Evolutionary conservation across 2,113 vertebrate genomes (phyloP).

Genomic region (Crocuta crocuta): DNA sequence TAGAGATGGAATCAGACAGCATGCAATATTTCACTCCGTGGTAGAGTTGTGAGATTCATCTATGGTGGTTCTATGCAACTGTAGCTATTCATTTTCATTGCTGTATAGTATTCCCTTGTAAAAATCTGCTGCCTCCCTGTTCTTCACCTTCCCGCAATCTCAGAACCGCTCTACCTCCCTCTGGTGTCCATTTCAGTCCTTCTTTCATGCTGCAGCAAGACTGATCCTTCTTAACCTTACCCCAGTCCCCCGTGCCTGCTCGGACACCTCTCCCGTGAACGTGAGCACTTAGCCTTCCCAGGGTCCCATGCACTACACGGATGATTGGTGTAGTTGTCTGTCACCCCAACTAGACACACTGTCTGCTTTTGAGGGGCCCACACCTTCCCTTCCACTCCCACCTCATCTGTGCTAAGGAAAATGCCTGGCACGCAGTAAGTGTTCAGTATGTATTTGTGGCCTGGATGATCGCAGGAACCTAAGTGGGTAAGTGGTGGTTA

Average conservation of each 20-base stretch:
- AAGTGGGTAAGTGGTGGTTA: too few relatives aligned
- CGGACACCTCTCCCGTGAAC: not conserved
- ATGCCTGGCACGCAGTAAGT: rapidly evolving
- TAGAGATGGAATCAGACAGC: not conserved
- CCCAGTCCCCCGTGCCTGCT: not conserved
- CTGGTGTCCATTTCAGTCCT: not conserved
- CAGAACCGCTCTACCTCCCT: not conserved
- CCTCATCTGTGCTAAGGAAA: not conserved
- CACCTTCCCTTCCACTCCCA: not conserved
- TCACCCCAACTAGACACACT: not conserved
- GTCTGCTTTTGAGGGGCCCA: not conserved
- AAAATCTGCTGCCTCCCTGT: not conserved
- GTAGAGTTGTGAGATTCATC: not conserved
- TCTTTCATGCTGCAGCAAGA: not conserved
- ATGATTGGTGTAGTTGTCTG: not conserved
- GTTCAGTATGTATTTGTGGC: not conserved
- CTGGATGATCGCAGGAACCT: not conserved
- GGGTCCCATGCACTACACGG: not conserved
- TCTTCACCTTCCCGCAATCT: not conserved
- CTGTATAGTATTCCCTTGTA: not conserved
- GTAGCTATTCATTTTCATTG: not conserved
- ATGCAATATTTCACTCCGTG: not conserved
- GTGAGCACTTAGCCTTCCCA: not conserved
- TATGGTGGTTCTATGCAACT: not conserved
- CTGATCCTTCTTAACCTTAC: not conserved